Conservation (phyloP, 1,140 invertebrate genomes). For the Conopomorpha cramerella region DNA sequence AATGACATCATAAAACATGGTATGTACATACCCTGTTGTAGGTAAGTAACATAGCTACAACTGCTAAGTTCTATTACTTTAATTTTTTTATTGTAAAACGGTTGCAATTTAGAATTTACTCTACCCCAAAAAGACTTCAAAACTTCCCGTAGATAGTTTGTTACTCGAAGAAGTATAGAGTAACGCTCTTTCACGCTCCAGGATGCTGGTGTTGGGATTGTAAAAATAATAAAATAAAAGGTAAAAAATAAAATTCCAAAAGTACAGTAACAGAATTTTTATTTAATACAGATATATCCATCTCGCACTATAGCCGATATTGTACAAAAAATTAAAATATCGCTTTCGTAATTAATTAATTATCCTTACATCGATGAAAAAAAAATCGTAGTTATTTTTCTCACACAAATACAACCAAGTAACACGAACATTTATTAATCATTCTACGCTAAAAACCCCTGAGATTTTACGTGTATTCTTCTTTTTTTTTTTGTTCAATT, state of each 20-base stretch:
- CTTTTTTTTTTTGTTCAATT: conserved; percentile 42
- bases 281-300: conserved; percentile 54
- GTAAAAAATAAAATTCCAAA: conserved; percentile 23
- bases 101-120: too few species aligned
- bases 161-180: too few species aligned
- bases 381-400: conserved; percentile 44
- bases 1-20: too few species aligned
- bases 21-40: too few species aligned
- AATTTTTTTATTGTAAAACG: too few species aligned
- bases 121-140: too few species aligned
- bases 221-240: too few species aligned
- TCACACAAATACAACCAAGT: conserved; percentile 51
- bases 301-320: conserved; percentile 53
- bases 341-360: conserved; percentile 31
- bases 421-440: conserved; percentile 54
- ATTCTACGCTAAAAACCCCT: conserved; percentile 42
- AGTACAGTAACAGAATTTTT: conserved; percentile 57
- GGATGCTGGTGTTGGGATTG: too few species aligned
- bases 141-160: too few species aligned
- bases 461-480: conserved; percentile 48
- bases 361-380: conserved; percentile 33
- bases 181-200: too few species aligned
- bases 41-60: too few species aligned
- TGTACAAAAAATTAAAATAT: conserved; percentile 58
- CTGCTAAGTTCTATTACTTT: too few species aligned